Evolutionary conservation across 1,140 invertebrate genomes (phyloP).

Genomic region (Drusus annulatus): DNA sequence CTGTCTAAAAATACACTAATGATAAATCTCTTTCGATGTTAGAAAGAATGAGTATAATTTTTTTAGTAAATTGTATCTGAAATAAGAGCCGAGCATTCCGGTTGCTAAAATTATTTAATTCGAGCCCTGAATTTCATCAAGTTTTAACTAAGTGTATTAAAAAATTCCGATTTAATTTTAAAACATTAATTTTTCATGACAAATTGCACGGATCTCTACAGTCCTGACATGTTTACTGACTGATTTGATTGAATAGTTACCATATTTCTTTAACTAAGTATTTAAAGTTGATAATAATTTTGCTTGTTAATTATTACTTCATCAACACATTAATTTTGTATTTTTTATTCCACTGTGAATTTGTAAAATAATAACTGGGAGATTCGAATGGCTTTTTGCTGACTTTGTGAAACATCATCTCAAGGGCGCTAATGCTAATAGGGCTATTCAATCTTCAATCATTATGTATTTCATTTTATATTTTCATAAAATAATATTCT

Average conservation of each 20-base stretch:
- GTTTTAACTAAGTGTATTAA: not conserved
- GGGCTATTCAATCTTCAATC: not conserved
- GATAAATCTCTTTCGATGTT: too few species aligned
- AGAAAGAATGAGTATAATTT: too few species aligned
- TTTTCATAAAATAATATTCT: constrained; percentile 28
- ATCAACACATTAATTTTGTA: not conserved
- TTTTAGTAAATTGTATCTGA: too few species aligned
- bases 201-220: not conserved
- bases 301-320: constrained; percentile 11
- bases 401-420: too few species aligned
- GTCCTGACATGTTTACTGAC: constrained; percentile 8
- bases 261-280: constrained; percentile 12
- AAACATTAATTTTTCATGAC: constrained; percentile 5
- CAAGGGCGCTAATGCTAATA: too few species aligned
- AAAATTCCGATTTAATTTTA: not conserved
- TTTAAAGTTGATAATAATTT: not conserved
- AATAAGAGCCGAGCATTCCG: not conserved
- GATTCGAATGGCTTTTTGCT: too few species aligned
- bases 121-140: not conserved
- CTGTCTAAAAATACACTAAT: too few species aligned
- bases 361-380: constrained; percentile 1
- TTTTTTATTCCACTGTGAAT: constrained; percentile 5
- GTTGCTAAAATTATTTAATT: not conserved
- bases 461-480: constrained; percentile 26
- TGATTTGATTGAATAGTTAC: constrained; percentile 33